Evolutionary conservation across 1,140 invertebrate genomes (phyloP).

Genomic region (Procambarus clarkii): DNA sequence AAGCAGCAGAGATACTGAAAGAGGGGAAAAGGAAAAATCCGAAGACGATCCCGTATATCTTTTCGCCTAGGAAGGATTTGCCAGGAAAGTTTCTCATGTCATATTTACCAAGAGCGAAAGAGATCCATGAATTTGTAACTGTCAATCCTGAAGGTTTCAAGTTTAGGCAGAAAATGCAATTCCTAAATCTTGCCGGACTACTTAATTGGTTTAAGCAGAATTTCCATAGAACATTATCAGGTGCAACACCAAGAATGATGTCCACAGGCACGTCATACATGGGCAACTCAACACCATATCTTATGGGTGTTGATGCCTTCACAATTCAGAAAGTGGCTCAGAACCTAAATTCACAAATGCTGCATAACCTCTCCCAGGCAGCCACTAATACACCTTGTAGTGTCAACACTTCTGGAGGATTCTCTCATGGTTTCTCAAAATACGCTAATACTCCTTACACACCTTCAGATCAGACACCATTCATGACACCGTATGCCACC

Average conservation of each 20-base stretch:
- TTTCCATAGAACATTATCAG: constrained; percentile 92
- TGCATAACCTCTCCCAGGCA: constrained; percentile 83
- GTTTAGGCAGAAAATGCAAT: constrained; percentile 85
- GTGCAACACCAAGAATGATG: constrained; percentile 82
- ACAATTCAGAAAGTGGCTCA: constrained; percentile 82
- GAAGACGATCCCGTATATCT: constrained; percentile 92
- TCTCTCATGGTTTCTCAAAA: constrained; percentile 70
- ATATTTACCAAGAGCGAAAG: constrained; percentile 90
- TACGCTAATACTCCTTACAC: constrained; percentile 82
- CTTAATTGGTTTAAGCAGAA: constrained; percentile 83
- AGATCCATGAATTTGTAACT: constrained; percentile 93
- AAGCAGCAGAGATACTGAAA: constrained; percentile 90
- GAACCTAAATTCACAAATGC: constrained; percentile 84
- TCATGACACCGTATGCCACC: constrained; percentile 88
- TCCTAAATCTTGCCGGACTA: constrained; percentile 85
- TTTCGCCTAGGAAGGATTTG: constrained; percentile 85
- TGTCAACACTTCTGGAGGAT: constrained; percentile 74
- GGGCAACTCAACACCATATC: constrained; percentile 75
- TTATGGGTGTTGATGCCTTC: constrained; percentile 63
- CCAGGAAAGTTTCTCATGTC: constrained; percentile 97
- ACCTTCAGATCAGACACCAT: constrained; percentile 91
- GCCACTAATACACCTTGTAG: constrained; percentile 73
- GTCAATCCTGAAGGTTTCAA: constrained; percentile 81
- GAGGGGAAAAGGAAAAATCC: constrained; percentile 91
- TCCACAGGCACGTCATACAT: constrained; percentile 82